phyloP scores from a whole-genome alignment of 2,888 invertebrate species.

The Melanchra persicariae region DNA sequence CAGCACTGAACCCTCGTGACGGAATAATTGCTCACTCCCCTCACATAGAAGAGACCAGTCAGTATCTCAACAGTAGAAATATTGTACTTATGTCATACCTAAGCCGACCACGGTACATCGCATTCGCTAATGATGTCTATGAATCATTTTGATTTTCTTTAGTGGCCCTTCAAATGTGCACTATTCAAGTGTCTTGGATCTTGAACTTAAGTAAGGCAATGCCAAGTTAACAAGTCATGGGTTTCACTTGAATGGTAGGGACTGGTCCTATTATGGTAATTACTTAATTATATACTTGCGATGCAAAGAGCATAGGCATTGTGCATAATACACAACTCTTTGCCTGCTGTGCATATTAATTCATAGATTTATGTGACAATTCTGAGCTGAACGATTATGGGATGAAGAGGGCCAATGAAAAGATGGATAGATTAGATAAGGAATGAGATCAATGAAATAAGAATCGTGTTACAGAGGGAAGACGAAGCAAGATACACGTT shows the following conservation, averaged over 20 bases:
- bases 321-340: not conserved
- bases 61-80: too few relatives aligned
- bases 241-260: not conserved
- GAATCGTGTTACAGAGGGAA: too few relatives aligned
- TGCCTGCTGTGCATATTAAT: slow-evolving; percentile 7
- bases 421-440: too few relatives aligned
- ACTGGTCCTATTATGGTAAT: not conserved
- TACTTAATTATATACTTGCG: slow-evolving; percentile 20
- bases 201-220: not conserved
- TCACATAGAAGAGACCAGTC: too few relatives aligned
- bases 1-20: too few relatives aligned
- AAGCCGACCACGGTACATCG: not conserved
- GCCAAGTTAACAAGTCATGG: slow-evolving; percentile 7
- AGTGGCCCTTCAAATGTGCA: not conserved
- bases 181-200: not conserved
- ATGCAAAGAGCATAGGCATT: not conserved
- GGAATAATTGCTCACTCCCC: too few relatives aligned
- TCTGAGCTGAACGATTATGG: too few relatives aligned
- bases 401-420: too few relatives aligned
- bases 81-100: not conserved
- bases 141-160: too few relatives aligned
- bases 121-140: not conserved
- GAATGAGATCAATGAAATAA: too few relatives aligned
- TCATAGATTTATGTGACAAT: not conserved
- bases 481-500: too few relatives aligned